Conservation (phyloP, 2,888 invertebrate genomes). For the Cetonia aurata region DNA sequence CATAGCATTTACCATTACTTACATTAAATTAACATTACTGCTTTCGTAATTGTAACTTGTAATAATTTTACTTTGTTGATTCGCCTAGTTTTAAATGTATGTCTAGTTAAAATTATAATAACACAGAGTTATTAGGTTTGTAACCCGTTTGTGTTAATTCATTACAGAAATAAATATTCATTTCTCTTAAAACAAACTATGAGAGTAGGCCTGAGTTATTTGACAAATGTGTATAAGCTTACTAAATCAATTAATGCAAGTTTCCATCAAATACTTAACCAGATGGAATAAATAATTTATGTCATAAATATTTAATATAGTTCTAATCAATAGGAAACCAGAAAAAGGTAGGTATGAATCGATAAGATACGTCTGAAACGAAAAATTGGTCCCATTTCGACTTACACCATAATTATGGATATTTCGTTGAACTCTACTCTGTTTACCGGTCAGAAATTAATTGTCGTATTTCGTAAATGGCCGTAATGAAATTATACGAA, state of each 20-base stretch:
- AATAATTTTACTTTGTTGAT: too few species aligned
- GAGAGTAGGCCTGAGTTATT: too few species aligned
- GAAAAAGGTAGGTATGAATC: constrained; percentile 14
- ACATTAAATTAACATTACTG: too few species aligned
- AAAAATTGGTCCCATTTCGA: constrained; percentile 9
- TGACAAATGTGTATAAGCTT: background rate
- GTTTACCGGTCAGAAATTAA: constrained; percentile 17
- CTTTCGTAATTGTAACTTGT: too few species aligned
- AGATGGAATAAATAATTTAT: constrained; percentile 12
- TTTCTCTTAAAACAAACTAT: too few species aligned
- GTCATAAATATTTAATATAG: constrained; percentile 13
- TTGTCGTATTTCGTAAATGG: constrained; percentile 19
- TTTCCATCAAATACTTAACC: background rate
- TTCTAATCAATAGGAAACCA: constrained; percentile 21
- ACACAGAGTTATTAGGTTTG: too few species aligned
- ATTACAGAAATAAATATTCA: too few species aligned
- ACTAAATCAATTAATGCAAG: background rate
- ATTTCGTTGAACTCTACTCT: constrained; percentile 8
- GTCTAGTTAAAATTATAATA: too few species aligned
- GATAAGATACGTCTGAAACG: constrained; percentile 14
- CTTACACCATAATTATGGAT: constrained; percentile 2
- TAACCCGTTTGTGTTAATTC: too few species aligned
- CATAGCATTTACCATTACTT: too few species aligned
- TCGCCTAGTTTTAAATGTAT: too few species aligned
- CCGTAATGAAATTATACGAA: constrained; percentile 26